A percentile compares a stretch with the other conserved stretches of the same genome.
These are phyloP conservation scores for Rhinopomastus cyanomelas DNA, from an alignment of 2,113 vertebrate genomes.

Conservation along the genomic window DNA sequence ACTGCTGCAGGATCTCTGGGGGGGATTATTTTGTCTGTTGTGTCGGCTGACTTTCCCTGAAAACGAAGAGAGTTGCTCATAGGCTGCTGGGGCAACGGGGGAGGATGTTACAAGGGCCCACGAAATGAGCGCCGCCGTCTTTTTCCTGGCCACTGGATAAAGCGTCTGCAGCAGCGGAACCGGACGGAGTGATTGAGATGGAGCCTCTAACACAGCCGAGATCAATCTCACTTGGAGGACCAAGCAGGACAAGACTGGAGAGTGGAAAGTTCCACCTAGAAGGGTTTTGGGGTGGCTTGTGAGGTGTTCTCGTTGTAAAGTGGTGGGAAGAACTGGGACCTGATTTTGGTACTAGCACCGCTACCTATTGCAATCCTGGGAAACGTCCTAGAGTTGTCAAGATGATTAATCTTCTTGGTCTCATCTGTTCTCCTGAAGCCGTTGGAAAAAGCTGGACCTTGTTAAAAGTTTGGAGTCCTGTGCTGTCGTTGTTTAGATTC, in stretches of 20 bases:
- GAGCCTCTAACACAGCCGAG: accelerated
- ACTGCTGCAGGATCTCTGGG: not conserved
- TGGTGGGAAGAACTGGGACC: not conserved
- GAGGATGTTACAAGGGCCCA: not conserved
- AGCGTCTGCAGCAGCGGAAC: not conserved
- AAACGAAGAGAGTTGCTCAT: not conserved
- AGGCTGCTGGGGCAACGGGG: not conserved
- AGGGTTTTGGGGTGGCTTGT: not conserved
- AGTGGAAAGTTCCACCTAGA: not conserved
- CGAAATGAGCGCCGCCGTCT: not conserved
- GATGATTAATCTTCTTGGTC: not conserved
- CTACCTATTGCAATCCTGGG: accelerated
- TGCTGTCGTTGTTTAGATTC: not conserved
- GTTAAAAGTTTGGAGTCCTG: not conserved
- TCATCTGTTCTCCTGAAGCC: not conserved
- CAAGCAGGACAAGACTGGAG: not conserved
- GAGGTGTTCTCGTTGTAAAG: not conserved
- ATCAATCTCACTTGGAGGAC: not conserved
- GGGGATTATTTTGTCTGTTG: constrained; percentile 24
- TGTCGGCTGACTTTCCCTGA: constrained; percentile 19
- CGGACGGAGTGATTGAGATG: not conserved
- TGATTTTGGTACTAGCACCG: not conserved
- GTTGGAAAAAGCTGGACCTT: not conserved
- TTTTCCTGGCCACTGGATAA: not conserved
- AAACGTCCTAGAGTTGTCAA: not conserved